Evolutionary conservation across 2,888 invertebrate species (phyloP).

Genomic region (Apodemia mormo): DNA sequence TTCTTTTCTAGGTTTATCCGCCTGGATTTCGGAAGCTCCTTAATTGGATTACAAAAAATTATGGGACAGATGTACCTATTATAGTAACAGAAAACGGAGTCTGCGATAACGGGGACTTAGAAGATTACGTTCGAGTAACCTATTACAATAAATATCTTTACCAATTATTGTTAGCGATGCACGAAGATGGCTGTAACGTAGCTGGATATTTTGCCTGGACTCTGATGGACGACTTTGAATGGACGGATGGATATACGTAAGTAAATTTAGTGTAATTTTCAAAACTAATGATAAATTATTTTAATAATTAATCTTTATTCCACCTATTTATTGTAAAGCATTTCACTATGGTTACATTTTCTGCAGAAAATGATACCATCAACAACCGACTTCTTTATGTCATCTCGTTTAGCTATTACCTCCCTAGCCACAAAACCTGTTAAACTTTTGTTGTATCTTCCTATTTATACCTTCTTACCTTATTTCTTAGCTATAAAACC

Average conservation of each 20-base stretch:
- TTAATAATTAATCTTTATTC: not conserved
- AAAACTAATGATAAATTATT: constrained; percentile 10
- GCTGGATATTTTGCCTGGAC: constrained; percentile 83
- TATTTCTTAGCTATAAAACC: no score
- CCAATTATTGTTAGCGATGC: constrained; percentile 61
- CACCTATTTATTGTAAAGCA: no score
- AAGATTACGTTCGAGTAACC: constrained; percentile 71
- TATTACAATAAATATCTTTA: constrained; percentile 76
- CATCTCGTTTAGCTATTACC: no score
- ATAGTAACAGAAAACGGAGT: constrained; percentile 83
- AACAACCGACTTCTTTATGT: no score
- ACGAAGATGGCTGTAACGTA: constrained; percentile 67
- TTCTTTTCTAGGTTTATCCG: constrained; percentile 77
- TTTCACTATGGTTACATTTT: no score
- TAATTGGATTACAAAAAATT: constrained; percentile 83
- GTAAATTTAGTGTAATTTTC: constrained; percentile 31
- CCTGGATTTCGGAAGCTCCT: constrained; percentile 83
- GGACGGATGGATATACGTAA: constrained; percentile 75
- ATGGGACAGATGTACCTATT: constrained; percentile 79
- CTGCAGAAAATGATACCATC: no score
- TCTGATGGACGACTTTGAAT: constrained; percentile 84
- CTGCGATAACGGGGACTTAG: constrained; percentile 68
- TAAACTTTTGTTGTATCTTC: no score
- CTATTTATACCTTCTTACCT: no score
- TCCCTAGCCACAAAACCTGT: no score